Evolutionary conservation across 2,113 vertebrate genomes (phyloP).

Genomic region (Murina feae): DNA sequence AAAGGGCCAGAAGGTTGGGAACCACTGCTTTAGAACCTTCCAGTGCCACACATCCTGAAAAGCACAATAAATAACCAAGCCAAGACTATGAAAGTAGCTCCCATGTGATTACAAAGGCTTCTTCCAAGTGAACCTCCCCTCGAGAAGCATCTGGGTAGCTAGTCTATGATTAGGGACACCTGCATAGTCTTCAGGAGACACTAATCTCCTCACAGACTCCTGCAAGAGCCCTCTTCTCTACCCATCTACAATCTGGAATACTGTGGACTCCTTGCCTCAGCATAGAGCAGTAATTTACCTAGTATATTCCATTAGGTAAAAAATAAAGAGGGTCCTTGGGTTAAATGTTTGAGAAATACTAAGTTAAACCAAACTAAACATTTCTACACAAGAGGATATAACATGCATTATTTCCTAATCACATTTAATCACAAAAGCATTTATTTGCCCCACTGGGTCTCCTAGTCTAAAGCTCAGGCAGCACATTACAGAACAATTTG

Average conservation of each 20-base stretch:
- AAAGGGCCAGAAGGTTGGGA: too few species aligned
- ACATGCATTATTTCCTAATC: constrained; percentile 13
- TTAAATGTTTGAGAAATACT: constrained; percentile 1
- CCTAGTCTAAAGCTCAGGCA: not conserved
- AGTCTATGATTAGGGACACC: not conserved
- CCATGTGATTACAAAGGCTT: not conserved
- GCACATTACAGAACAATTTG: not conserved
- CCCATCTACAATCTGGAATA: not conserved
- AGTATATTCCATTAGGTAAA: not conserved
- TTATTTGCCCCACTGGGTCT: not conserved
- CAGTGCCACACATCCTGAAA: not conserved
- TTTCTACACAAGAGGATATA: not conserved
- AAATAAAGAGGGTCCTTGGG: not conserved
- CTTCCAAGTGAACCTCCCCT: not conserved
- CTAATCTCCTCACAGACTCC: not conserved
- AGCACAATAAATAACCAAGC: not conserved
- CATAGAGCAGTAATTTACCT: not conserved
- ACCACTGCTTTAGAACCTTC: not conserved
- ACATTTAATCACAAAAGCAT: constrained; percentile 5
- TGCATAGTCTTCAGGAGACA: not conserved
- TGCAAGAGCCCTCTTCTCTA: not conserved
- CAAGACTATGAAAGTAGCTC: not conserved
- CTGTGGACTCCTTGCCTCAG: not conserved
- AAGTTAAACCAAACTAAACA: constrained; percentile 18
- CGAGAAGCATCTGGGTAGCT: not conserved